These are phyloP conservation scores for Pterocles gutturalis DNA, from an alignment of 2,113 vertebrate genomes.

Conservation along the genomic window DNA sequence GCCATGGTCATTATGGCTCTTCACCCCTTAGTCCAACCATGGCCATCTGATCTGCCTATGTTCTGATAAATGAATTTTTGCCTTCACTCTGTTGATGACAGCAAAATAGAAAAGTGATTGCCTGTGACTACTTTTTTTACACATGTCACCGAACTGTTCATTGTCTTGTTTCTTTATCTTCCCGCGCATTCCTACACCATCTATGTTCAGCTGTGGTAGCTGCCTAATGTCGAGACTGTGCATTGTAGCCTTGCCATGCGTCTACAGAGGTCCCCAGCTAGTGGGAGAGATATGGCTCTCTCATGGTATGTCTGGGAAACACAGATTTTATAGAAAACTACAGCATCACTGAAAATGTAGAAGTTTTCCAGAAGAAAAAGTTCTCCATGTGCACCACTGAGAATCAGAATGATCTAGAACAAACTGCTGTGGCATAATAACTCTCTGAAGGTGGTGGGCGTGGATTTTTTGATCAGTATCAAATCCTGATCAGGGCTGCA, in stretches of 20 bases:
- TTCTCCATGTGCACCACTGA: not conserved
- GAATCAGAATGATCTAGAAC: not conserved
- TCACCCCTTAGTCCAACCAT: not conserved
- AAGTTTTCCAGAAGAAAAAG: not conserved
- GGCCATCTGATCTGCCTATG: not conserved
- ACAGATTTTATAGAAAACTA: not conserved
- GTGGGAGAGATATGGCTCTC: not conserved
- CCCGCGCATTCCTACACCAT: not conserved
- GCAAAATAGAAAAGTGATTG: not conserved
- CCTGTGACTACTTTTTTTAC: not conserved
- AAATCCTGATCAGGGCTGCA: not conserved
- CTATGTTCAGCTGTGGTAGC: not conserved
- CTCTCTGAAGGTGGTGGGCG: not conserved
- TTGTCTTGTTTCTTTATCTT: not conserved
- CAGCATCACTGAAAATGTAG: not conserved
- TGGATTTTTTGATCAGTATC: not conserved
- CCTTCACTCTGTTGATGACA: not conserved
- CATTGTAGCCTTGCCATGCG: fast-evolving
- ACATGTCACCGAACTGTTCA: not conserved
- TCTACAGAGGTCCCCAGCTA: not conserved
- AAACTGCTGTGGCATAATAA: not conserved
- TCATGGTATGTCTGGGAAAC: not conserved
- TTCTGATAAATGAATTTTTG: not conserved
- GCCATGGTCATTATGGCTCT: not conserved
- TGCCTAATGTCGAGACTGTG: not conserved